These are phyloP conservation scores for Andricus quercusramuli DNA, from an alignment of 2,888 invertebrate species.

Conservation along the genomic window DNA sequence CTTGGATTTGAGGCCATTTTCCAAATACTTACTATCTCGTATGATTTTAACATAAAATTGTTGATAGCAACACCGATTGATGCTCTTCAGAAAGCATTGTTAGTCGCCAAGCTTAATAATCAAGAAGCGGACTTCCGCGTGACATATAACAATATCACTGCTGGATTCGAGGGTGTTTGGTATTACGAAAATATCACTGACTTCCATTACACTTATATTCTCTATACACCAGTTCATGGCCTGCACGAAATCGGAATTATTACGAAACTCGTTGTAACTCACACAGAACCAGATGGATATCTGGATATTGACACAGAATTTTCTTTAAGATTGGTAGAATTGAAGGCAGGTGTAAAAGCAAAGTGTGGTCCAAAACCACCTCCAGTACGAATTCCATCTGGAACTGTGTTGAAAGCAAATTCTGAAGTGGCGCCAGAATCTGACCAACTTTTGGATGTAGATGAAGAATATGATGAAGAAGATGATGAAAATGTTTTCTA, in stretches of 20 bases:
- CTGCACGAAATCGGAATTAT: slow-evolving; percentile 89
- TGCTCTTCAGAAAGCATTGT: slow-evolving; percentile 83
- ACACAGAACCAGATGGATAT: slow-evolving; percentile 72
- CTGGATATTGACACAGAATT: slow-evolving; percentile 84
- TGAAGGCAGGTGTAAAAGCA: slow-evolving; percentile 80
- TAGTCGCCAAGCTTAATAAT: slow-evolving; percentile 85
- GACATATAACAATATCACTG: slow-evolving; percentile 87
- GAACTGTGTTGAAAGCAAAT: slow-evolving; percentile 36
- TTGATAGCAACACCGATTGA: slow-evolving; percentile 88
- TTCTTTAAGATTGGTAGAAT: slow-evolving; percentile 85
- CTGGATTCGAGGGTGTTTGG: slow-evolving; percentile 90
- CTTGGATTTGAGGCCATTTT: slow-evolving; percentile 86
- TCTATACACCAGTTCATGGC: slow-evolving; percentile 89
- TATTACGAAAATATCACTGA: slow-evolving; percentile 84
- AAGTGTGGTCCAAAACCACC: slow-evolving; percentile 69
- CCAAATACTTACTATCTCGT: slow-evolving; percentile 81
- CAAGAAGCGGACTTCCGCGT: slow-evolving; percentile 87
- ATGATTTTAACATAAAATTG: slow-evolving; percentile 87
- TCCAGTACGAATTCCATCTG: slow-evolving; percentile 62
- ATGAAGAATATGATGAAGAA: slow-evolving; percentile 64
- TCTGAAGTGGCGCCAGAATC: background rate
- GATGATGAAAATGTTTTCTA: slow-evolving; percentile 78
- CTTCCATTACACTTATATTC: slow-evolving; percentile 88
- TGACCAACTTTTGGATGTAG: slow-evolving; percentile 43
- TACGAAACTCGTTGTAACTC: slow-evolving; percentile 84